Evolutionary conservation across 2,888 invertebrate genomes (phyloP), one percentile per base, ranked within the genome.

Genomic region (Rhagium mordax): DNA sequence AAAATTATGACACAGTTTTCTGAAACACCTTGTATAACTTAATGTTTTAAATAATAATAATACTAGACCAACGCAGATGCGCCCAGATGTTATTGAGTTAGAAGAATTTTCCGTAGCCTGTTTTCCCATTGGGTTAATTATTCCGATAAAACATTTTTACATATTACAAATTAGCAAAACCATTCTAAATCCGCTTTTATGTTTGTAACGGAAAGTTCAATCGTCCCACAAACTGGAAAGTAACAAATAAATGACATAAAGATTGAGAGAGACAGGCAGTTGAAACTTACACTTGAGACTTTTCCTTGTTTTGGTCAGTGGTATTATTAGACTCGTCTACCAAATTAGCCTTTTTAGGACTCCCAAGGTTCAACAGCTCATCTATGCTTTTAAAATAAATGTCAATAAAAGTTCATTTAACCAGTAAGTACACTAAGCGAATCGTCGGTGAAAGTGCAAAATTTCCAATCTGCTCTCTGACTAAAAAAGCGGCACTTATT

Each of bases 141-240:
- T n/a, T n/a, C n/a, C n/a, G n/a, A n/a, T n/a, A n/a, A n/a, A n/a
- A n/a, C n/a, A n/a, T n/a, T n/a, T n/a, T n/a, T 33, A 33, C 33
- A 29, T 57, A 24, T 15, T 6, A 27, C 15, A 27, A 15, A 57
- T 57, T 57, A 24, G 57, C 57, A n/a, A 6, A 27, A 13, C n/a
- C 57, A 57, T 57, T 29, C 15, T 16, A n/a, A 57, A 27, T 27
- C 8, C 55, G n/a, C 55, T 55, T 55, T 55, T 55, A 55, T 27
- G 21, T 5, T n/a, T n/a, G n/a, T 57, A 57, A 57, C 29, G 21
- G 57, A 33, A 10, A 13, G 3, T 29, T 10, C 29, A 29, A 1
- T 16, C 15, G 27, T 57, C 27, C 57, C 27, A 57, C 57, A 24
- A 27, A 57, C 4, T 15, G 6, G 27, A 57, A 8, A 57, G n/a